Evolutionary conservation across 2,888 invertebrate species (phyloP).

Genomic region (Tetropium fuscum): DNA sequence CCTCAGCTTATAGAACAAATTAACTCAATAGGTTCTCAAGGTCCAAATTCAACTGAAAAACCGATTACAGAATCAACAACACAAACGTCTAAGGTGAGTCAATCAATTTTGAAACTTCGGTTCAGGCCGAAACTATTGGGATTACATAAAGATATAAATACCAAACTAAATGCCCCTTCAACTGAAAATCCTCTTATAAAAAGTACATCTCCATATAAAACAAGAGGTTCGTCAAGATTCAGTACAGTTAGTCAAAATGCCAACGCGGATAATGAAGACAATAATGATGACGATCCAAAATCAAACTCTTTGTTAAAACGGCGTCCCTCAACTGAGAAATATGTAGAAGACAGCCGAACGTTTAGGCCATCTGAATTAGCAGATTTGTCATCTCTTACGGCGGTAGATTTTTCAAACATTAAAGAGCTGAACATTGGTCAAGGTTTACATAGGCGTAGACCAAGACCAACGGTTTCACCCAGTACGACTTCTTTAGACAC

Average conservation of each 20-base stretch:
- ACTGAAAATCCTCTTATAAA: constrained; percentile 30
- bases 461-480: constrained; percentile 39
- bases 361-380: constrained; percentile 64
- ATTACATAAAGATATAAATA: constrained; percentile 32
- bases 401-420: constrained; percentile 63
- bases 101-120: constrained; percentile 52
- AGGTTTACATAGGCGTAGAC: constrained; percentile 37
- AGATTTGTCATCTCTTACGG: constrained; percentile 70
- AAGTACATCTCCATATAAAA: constrained; percentile 32
- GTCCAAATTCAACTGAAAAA: constrained; percentile 49
- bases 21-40: constrained; percentile 53
- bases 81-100: constrained; percentile 68
- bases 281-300: constrained; percentile 32
- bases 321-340: constrained; percentile 45
- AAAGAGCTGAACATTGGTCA: constrained; percentile 40
- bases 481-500: constrained; percentile 34
- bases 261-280: constrained; percentile 27
- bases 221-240: constrained; percentile 53
- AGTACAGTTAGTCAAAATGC: constrained; percentile 33
- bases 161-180: constrained; percentile 23
- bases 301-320: constrained; percentile 41
- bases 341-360: constrained; percentile 53
- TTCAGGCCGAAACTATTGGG: constrained; percentile 43
- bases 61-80: constrained; percentile 58
- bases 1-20: constrained; percentile 58